Percentiles rank a stretch among this genome's conserved stretches.
Conservation (phyloP, 2,797 vertebrate genomes). For the Pogoniulus pusillus region DNA sequence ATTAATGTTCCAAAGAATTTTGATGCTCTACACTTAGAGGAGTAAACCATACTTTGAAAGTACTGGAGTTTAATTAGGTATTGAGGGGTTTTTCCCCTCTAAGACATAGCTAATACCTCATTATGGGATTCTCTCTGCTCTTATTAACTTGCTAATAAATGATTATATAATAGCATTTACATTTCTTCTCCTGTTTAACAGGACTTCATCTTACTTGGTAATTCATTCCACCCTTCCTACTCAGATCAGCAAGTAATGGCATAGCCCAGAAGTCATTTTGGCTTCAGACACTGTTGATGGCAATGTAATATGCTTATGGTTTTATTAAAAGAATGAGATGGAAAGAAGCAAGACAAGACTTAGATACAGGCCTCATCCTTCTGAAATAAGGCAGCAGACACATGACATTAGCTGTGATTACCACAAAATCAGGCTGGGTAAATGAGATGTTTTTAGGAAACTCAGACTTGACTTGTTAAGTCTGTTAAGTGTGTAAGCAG, state of each 20-base stretch:
- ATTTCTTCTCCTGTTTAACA: background rate
- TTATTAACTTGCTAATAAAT: background rate
- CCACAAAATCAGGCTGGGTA: background rate
- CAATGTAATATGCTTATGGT: background rate
- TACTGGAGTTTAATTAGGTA: background rate
- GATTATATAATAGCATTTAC: background rate
- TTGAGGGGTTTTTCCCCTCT: background rate
- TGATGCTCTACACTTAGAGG: background rate
- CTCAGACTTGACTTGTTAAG: background rate
- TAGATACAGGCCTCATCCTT: background rate
- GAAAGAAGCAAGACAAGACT: background rate
- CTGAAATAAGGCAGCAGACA: background rate
- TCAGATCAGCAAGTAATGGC: background rate
- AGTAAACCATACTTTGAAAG: background rate
- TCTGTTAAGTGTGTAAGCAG: background rate
- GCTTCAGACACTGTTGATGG: background rate
- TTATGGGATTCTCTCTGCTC: background rate
- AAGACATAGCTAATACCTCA: background rate
- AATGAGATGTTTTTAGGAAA: slow-evolving; percentile 21
- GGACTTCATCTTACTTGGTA: background rate
- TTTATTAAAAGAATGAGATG: background rate
- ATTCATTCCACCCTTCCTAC: background rate
- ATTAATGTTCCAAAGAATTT: background rate
- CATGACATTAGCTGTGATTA: background rate
- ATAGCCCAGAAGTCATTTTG: background rate